These are phyloP conservation scores for Trichogramma dendrolimi DNA, from an alignment of 2,888 invertebrate genomes.

Conservation along the genomic window DNA sequence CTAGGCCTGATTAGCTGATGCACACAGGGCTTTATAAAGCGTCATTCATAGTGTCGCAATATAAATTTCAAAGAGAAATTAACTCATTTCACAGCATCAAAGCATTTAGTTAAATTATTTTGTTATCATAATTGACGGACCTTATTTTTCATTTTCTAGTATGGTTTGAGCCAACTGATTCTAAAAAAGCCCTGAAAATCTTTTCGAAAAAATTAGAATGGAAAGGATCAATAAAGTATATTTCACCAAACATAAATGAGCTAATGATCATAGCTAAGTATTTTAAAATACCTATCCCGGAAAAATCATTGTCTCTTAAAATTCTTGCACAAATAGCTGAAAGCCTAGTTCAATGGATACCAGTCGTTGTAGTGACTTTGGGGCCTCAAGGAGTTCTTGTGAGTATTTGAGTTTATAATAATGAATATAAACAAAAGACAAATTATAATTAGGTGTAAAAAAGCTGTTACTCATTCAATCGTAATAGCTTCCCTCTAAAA, in stretches of 20 bases:
- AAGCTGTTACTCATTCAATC: no score
- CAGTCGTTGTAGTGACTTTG: slow-evolving; percentile 44
- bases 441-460: no score
- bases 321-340: slow-evolving; percentile 30
- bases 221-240: slow-evolving; percentile 55
- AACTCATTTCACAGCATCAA: no score
- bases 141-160: slow-evolving; percentile 61
- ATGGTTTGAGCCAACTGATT: slow-evolving; percentile 87
- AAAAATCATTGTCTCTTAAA: slow-evolving; percentile 32
- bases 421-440: no score
- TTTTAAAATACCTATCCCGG: slow-evolving; percentile 46
- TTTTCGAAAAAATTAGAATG: slow-evolving; percentile 53
- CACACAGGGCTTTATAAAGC: no score
- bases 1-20: no score
- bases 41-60: no score
- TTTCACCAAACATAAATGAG: slow-evolving; percentile 80
- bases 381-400: slow-evolving; percentile 46
- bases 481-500: no score
- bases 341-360: no score
- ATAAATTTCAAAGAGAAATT: no score
- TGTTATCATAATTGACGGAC: neutral
- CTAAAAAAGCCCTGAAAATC: slow-evolving; percentile 70
- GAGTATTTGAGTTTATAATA: slow-evolving; percentile 25
- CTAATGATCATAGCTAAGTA: slow-evolving; percentile 63
- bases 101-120: no score